Conservation (phyloP, 2,797 vertebrate species). For the Melanotaenia parkinsoni region DNA sequence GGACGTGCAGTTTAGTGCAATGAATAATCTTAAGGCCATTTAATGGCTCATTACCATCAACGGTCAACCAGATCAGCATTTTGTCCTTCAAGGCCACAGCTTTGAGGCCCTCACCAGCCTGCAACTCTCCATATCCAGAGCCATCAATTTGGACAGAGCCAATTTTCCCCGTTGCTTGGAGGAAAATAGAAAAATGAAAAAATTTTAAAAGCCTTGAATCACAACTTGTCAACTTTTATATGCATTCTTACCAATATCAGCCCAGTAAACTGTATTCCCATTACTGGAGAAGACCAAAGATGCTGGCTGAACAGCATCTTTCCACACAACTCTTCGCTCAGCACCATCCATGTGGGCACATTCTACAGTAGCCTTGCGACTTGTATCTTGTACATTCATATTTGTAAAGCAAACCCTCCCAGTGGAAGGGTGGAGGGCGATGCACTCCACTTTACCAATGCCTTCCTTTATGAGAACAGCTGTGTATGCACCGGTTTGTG, state of each 20-base stretch:
- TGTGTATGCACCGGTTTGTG: constrained; percentile 69
- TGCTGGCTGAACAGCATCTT: constrained; percentile 75
- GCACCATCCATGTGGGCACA: constrained; percentile 89
- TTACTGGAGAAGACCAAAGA: constrained; percentile 82
- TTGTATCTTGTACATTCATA: constrained; percentile 16
- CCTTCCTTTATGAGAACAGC: constrained; percentile 77
- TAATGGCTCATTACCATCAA: constrained; percentile 64
- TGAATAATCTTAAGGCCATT: not conserved
- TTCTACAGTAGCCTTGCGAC: constrained; percentile 68
- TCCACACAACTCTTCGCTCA: constrained; percentile 79
- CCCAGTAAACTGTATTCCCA: constrained; percentile 88
- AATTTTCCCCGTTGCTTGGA: constrained; percentile 68
- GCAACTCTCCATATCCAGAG: constrained; percentile 80
- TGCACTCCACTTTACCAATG: constrained; percentile 72
- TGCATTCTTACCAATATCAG: constrained; percentile 81
- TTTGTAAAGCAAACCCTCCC: constrained; percentile 88
- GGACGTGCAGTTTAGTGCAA: not conserved
- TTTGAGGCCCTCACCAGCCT: constrained; percentile 72
- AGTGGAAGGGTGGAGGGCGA: constrained; percentile 83
- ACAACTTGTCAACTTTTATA: not conserved
- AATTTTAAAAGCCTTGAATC: too few species aligned
- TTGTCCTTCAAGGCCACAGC: constrained; percentile 82
- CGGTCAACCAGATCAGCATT: constrained; percentile 88
- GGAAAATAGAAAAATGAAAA: not conserved
- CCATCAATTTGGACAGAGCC: constrained; percentile 75